These are phyloP conservation scores for Scomber scombrus DNA, from an alignment of 2,113 vertebrate genomes.

Conservation along the genomic window DNA sequence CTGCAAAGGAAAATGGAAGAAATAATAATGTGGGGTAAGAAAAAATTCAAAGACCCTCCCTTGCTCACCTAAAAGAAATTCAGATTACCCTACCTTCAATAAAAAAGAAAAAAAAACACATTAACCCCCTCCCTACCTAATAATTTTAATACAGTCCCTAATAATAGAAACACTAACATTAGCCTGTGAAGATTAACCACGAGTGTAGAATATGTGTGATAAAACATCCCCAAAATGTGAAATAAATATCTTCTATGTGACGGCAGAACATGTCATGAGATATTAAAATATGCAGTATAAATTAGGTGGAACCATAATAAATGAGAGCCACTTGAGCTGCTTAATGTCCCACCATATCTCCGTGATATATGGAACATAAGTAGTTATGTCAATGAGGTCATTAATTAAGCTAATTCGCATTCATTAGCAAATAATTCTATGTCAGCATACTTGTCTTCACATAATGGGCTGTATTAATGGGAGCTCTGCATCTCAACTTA, in stretches of 20 bases:
- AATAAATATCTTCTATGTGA: slow-evolving; percentile 48
- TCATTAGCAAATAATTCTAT: slow-evolving; percentile 77
- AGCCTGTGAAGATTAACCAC: slow-evolving; percentile 55
- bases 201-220: slow-evolving; percentile 5
- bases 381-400: slow-evolving; percentile 78
- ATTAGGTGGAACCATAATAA: slow-evolving; percentile 59
- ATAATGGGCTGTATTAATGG: slow-evolving; percentile 64
- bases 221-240: slow-evolving; percentile 47
- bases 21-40: too few species aligned
- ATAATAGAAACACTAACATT: slow-evolving; percentile 74
- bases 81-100: neutral
- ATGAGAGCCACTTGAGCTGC: slow-evolving; percentile 70
- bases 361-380: slow-evolving; percentile 75
- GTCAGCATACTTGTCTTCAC: slow-evolving; percentile 66
- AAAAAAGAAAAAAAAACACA: neutral
- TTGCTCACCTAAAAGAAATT: neutral
- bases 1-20: too few species aligned
- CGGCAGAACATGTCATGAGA: slow-evolving; percentile 35
- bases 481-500: slow-evolving; percentile 59
- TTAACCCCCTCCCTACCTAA: neutral
- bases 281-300: slow-evolving; percentile 59
- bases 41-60: too few species aligned
- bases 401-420: slow-evolving; percentile 77
- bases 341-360: slow-evolving; percentile 62
- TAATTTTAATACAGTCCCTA: slow-evolving; percentile 19